These are phyloP conservation scores for Pemphredon lugubris DNA, from an alignment of 2,888 invertebrate species.

Conservation along the genomic window DNA sequence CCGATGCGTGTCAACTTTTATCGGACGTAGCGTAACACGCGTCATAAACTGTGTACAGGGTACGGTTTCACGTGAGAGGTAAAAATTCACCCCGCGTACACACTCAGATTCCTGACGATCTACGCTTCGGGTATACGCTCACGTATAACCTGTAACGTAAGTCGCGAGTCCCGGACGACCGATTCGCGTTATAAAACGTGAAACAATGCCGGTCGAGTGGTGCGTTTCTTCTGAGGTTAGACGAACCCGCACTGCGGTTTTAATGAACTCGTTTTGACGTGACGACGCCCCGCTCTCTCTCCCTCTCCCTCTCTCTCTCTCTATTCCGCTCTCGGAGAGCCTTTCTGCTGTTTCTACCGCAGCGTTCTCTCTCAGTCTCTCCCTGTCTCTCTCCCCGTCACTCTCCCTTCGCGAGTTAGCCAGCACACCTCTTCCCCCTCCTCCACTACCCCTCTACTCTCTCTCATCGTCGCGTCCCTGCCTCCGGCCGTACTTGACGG, in stretches of 20 bases:
- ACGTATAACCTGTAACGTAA: slow-evolving; percentile 19
- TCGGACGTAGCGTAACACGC: no score
- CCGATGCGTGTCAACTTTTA: no score
- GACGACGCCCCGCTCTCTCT: slow-evolving; percentile 53
- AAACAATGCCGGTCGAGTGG: slow-evolving; percentile 59
- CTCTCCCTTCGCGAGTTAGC: background rate
- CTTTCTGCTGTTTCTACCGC: no score
- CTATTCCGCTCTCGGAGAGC: background rate
- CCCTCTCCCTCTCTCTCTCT: slow-evolving; percentile 8
- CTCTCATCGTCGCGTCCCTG: slow-evolving; percentile 9
- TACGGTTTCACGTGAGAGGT: no score
- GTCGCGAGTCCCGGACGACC: slow-evolving; percentile 14
- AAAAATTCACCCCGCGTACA: no score
- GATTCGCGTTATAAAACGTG: slow-evolving; percentile 56
- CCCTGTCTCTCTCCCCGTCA: background rate
- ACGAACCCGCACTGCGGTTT: slow-evolving; percentile 64
- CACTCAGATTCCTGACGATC: background rate
- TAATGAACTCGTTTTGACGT: slow-evolving; percentile 78
- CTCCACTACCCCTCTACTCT: slow-evolving; percentile 16
- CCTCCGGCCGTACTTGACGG: slow-evolving; percentile 25
- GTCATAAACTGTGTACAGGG: no score
- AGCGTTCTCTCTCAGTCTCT: background rate
- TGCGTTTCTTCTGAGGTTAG: slow-evolving; percentile 57
- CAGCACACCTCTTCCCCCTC: background rate
- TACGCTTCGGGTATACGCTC: slow-evolving; percentile 1